Percentiles rank a stretch among this genome's conserved stretches.
Conservation (phyloP, 2,888 invertebrate genomes). For the Nysson spinosus region DNA sequence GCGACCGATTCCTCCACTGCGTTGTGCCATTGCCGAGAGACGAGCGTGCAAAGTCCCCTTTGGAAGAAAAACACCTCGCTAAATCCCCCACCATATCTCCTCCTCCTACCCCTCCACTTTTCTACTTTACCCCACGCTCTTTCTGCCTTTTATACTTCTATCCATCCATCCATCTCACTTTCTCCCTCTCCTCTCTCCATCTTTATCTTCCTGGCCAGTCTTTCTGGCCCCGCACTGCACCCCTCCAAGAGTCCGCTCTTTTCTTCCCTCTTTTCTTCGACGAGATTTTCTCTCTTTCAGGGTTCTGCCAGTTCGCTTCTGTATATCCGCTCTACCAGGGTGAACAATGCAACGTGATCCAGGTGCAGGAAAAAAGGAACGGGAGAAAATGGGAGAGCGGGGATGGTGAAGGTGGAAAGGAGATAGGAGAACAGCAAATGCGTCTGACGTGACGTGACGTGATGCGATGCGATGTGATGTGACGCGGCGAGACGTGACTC, state of each 20-base stretch:
- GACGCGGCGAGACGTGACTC: constrained; percentile 18
- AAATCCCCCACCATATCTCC: background rate
- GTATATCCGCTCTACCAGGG: constrained; percentile 43
- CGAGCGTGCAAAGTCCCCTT: constrained; percentile 61
- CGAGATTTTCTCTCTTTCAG: constrained; percentile 50
- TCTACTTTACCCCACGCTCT: constrained; percentile 16
- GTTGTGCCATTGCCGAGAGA: constrained; percentile 57
- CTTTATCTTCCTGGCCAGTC: no score
- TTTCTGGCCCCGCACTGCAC: no score
- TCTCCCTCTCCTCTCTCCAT: background rate
- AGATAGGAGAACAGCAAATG: constrained; percentile 8
- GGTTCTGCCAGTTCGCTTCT: constrained; percentile 50
- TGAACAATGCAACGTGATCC: constrained; percentile 60
- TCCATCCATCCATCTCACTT: background rate
- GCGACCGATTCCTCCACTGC: constrained; percentile 55
- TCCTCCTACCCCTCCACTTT: constrained; percentile 26
- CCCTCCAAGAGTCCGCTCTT: no score
- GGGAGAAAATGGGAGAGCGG: constrained; percentile 7
- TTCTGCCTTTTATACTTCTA: constrained; percentile 4
- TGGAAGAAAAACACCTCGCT: constrained; percentile 60
- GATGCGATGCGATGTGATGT: background rate
- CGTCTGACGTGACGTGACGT: constrained; percentile 11
- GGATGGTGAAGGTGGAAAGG: background rate
- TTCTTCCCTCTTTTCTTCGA: constrained; percentile 45
- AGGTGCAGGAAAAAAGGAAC: constrained; percentile 51